These are phyloP conservation scores for Tetragnatha montana DNA, from an alignment of 2,888 invertebrate species.

Conservation along the genomic window DNA sequence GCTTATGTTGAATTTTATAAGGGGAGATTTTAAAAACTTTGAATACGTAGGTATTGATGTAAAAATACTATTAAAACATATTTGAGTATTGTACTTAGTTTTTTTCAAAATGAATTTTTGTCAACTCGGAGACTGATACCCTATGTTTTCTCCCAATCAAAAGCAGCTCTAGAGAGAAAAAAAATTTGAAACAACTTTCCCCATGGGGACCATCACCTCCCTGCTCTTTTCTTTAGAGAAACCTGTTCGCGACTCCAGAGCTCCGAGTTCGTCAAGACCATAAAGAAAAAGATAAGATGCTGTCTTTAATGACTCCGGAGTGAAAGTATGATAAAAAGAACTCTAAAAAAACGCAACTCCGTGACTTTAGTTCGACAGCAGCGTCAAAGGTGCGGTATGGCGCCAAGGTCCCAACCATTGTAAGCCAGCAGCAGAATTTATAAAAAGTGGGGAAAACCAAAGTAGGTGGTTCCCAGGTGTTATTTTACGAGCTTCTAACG, in stretches of 20 bases:
- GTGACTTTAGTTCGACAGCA: background rate
- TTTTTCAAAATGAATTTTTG: too few relatives aligned
- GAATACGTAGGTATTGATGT: too few relatives aligned
- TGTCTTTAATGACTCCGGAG: slow-evolving; percentile 32
- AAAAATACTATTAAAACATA: too few relatives aligned
- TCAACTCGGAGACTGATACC: too few relatives aligned
- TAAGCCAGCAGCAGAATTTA: slow-evolving; percentile 36
- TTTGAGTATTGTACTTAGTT: too few relatives aligned
- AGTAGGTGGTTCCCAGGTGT: slow-evolving; percentile 34
- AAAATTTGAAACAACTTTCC: background rate
- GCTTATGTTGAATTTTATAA: too few relatives aligned
- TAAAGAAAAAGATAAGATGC: background rate
- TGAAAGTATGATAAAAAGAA: slow-evolving; percentile 23
- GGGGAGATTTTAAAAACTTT: too few relatives aligned
- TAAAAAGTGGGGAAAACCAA: slow-evolving; percentile 38
- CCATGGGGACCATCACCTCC: background rate
- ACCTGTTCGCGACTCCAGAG: background rate
- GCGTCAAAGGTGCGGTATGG: slow-evolving; percentile 37
- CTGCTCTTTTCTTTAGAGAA: background rate
- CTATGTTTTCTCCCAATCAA: too few relatives aligned
- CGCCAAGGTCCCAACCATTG: slow-evolving; percentile 13
- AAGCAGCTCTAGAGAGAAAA: too few relatives aligned
- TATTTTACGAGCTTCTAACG: slow-evolving; percentile 38
- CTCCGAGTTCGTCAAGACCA: background rate
- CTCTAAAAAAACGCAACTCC: slow-evolving; percentile 4